Conservation (phyloP, 2,888 invertebrate genomes). For the Lepidochrysops patricia region DNA sequence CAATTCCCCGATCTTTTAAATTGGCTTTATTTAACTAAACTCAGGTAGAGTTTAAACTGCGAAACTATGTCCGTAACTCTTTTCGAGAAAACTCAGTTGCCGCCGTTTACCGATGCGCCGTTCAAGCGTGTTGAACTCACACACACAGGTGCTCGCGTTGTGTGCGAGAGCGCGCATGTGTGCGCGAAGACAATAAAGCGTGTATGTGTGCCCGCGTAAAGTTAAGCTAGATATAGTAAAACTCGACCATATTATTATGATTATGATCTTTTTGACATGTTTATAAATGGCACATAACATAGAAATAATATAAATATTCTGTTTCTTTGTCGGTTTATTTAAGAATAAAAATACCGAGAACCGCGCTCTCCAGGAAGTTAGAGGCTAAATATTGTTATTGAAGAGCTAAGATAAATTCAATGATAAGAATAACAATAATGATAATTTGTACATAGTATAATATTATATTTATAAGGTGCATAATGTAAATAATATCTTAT, state of each 20-base stretch:
- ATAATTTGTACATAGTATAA: not conserved
- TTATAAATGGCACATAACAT: slow-evolving; percentile 4
- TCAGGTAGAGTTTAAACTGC: not conserved
- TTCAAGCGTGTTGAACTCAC: slow-evolving; percentile 47
- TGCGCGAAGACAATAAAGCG: slow-evolving; percentile 40
- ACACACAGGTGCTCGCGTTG: slow-evolving; percentile 32
- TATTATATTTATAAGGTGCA: no score
- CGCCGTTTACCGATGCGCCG: slow-evolving; percentile 33
- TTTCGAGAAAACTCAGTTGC: slow-evolving; percentile 36
- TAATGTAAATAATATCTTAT: no score
- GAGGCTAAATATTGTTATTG: not conserved
- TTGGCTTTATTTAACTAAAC: no score
- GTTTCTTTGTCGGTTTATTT: not conserved
- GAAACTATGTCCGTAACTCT: slow-evolving; percentile 4
- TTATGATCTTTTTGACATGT: slow-evolving; percentile 33
- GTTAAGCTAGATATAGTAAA: slow-evolving; percentile 33
- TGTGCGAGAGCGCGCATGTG: slow-evolving; percentile 33
- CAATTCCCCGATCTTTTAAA: no score
- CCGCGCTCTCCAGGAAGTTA: not conserved
- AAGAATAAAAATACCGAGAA: not conserved
- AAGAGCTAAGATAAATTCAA: not conserved
- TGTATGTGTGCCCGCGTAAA: slow-evolving; percentile 36
- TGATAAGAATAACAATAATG: not conserved
- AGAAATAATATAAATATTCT: not conserved
- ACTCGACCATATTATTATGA: slow-evolving; percentile 28